These are phyloP conservation scores for Sebastiscus albofasciatus DNA, from an alignment of 2,797 vertebrate genomes.

Conservation along the genomic window DNA sequence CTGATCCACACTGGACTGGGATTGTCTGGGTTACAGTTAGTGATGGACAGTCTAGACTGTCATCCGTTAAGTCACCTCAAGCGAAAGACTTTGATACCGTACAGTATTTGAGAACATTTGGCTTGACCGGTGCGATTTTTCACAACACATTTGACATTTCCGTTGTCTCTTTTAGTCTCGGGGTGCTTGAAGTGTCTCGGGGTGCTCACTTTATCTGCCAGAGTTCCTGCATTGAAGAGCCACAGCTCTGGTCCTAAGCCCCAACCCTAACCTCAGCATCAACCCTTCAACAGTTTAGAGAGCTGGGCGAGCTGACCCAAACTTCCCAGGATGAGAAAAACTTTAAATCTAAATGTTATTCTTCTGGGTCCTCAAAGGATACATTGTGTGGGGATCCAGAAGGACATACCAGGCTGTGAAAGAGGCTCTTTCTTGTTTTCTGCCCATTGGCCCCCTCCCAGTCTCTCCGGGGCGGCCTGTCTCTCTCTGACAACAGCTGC, in stretches of 20 bases:
- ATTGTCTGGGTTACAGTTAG: slow-evolving; percentile 4
- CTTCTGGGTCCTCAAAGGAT: slow-evolving; percentile 86
- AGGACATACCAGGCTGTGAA: slow-evolving; percentile 87
- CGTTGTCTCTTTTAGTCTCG: not conserved
- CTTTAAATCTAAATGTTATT: slow-evolving; percentile 88
- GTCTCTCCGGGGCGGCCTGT: slow-evolving; percentile 80
- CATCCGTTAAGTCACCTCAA: not conserved
- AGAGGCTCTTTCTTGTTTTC: slow-evolving; percentile 86
- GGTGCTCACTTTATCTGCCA: slow-evolving; percentile 1
- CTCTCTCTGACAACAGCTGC: slow-evolving; percentile 84
- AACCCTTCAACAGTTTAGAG: slow-evolving; percentile 61
- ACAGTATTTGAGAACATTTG: not conserved
- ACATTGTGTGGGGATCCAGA: slow-evolving; percentile 87
- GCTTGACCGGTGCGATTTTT: not conserved
- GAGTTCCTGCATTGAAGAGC: not conserved
- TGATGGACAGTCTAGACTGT: not conserved
- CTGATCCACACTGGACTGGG: slow-evolving; percentile 10
- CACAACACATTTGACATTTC: slow-evolving; percentile 9
- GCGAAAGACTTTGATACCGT: not conserved
- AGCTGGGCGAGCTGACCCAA: slow-evolving; percentile 71
- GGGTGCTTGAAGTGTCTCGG: not conserved
- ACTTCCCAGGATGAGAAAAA: slow-evolving; percentile 84
- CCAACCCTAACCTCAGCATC: slow-evolving; percentile 53
- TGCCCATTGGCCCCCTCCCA: slow-evolving; percentile 82
- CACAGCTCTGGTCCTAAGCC: slow-evolving; percentile 2